Conservation (phyloP, 1,140 invertebrate genomes). For the Lasaia peninsularis region DNA sequence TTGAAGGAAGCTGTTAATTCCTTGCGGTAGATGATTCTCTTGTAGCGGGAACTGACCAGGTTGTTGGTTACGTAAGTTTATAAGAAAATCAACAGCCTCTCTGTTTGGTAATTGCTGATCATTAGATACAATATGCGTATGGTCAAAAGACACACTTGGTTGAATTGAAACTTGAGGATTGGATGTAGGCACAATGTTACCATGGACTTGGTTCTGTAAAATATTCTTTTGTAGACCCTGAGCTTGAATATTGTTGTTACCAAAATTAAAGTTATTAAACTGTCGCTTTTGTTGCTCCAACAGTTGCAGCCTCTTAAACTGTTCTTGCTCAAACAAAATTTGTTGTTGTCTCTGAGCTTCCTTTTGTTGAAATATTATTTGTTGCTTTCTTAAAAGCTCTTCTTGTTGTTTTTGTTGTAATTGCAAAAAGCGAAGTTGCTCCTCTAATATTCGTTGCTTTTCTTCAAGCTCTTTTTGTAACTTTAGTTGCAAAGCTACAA, state of each 20-base stretch:
- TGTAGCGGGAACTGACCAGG: slow-evolving; percentile 59
- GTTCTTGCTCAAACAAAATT: slow-evolving; percentile 74
- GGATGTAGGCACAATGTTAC: slow-evolving; percentile 29
- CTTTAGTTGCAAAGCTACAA: slow-evolving; percentile 61
- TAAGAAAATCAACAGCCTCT: slow-evolving; percentile 72
- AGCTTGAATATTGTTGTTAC: not conserved
- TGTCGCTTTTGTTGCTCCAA: slow-evolving; percentile 66
- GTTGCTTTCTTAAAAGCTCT: slow-evolving; percentile 81
- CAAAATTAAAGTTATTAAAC: slow-evolving; percentile 34
- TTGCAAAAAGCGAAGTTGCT: slow-evolving; percentile 82
- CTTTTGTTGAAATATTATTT: slow-evolving; percentile 78
- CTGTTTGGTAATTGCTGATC: slow-evolving; percentile 68
- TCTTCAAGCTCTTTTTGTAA: slow-evolving; percentile 81
- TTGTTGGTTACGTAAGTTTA: slow-evolving; percentile 68
- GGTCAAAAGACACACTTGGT: slow-evolving; percentile 70
- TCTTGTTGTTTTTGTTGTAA: slow-evolving; percentile 84
- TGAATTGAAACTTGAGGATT: slow-evolving; percentile 69
- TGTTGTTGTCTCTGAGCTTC: slow-evolving; percentile 78
- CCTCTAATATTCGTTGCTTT: slow-evolving; percentile 83
- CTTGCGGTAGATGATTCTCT: slow-evolving; percentile 74
- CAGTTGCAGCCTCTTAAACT: slow-evolving; percentile 59
- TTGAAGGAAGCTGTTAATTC: slow-evolving; percentile 62
- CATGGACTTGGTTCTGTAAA: not conserved
- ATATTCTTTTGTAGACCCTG: not conserved
- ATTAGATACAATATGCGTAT: slow-evolving; percentile 39